phyloP scores from a whole-genome alignment of 2,113 vertebrate genomes.

The Anhinga anhinga region DNA sequence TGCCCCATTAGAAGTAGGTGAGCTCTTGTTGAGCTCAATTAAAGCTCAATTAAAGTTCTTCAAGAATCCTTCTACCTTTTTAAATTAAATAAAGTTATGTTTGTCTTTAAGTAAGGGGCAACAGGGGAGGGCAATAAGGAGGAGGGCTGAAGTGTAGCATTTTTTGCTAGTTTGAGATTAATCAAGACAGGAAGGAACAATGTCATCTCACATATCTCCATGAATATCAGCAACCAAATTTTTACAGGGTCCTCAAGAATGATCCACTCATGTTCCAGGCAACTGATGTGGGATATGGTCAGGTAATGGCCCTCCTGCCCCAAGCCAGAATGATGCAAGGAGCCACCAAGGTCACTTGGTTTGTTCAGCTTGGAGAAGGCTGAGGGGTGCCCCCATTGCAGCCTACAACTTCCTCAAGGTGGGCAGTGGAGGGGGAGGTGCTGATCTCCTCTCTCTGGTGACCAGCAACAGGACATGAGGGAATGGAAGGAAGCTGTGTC shows the following conservation, averaged over 20 bases:
- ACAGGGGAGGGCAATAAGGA: not conserved
- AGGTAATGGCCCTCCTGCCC: not conserved
- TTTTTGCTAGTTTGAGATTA: not conserved
- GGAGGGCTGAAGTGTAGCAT: not conserved
- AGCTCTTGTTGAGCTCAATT: not conserved
- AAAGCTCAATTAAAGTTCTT: not conserved
- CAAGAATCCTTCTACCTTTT: not conserved
- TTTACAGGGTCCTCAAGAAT: not conserved
- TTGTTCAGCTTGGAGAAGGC: not conserved
- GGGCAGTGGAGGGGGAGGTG: not conserved
- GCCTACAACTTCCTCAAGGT: not conserved
- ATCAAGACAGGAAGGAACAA: not conserved
- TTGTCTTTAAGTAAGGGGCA: not conserved
- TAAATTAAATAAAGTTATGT: not conserved
- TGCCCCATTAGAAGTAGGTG: not conserved
- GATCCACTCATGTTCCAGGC: not conserved
- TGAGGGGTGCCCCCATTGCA: not conserved
- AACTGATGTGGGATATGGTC: not conserved
- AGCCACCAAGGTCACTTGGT: not conserved
- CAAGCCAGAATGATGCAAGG: not conserved
- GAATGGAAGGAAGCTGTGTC: not conserved
- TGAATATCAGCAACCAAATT: not conserved
- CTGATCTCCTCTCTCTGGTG: not conserved
- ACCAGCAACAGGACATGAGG: not conserved
- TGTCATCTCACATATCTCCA: not conserved